These are phyloP conservation scores for Avahi laniger DNA, from an alignment of 2,797 vertebrate species.

Conservation along the genomic window DNA sequence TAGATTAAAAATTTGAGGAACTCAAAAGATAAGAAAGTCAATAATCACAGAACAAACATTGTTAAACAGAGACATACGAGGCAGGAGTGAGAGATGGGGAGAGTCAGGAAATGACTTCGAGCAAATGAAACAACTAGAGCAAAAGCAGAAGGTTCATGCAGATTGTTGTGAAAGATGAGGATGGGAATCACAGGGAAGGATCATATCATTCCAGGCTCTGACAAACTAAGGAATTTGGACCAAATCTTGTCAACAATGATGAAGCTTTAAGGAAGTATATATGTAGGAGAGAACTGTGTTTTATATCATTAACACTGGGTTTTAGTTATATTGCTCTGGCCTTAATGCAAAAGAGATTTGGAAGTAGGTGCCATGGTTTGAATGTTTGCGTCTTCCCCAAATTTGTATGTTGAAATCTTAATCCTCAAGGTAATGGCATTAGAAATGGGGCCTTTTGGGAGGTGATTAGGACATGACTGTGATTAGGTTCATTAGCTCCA, in stretches of 20 bases:
- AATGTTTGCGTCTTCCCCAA: not conserved
- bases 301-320: not conserved
- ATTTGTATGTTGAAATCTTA: not conserved
- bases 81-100: not conserved
- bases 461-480: not conserved
- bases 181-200: not conserved
- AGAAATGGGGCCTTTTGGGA: not conserved
- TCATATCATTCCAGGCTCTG: not conserved
- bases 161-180: not conserved
- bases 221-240: not conserved
- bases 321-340: not conserved
- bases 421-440: not conserved
- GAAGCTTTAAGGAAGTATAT: not conserved
- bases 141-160: not conserved
- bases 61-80: not conserved
- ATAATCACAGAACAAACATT: not conserved
- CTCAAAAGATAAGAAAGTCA: slow-evolving; percentile 7
- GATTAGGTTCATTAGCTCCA: not conserved
- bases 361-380: not conserved
- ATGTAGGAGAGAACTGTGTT: not conserved
- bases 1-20: slow-evolving; percentile 21
- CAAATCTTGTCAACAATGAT: not conserved
- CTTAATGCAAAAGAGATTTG: not conserved
- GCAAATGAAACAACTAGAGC: not conserved
- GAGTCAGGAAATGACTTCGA: not conserved